A percentile compares a stretch with the other conserved stretches of the same genome.
phyloP scores from a whole-genome alignment of 2,888 invertebrate genomes.

The Lochmaea capreae region DNA sequence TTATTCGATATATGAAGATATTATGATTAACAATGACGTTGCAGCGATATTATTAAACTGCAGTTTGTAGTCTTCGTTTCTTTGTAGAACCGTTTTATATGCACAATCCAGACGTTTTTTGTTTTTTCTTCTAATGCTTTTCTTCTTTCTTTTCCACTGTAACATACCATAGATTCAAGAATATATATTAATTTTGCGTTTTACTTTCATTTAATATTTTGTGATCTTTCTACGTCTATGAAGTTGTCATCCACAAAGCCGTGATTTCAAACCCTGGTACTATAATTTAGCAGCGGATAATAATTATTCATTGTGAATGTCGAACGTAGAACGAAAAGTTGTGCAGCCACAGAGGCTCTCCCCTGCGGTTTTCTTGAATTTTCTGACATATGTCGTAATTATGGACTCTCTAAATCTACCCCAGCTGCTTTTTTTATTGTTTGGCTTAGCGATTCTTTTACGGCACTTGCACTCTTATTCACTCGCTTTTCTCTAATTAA shows the following conservation, averaged over 20 bases:
- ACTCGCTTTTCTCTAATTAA: constrained; percentile 46
- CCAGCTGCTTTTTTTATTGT: constrained; percentile 57
- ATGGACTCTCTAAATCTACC: constrained; percentile 56
- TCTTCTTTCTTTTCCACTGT: no score
- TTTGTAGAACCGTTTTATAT: no score
- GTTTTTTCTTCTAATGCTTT: no score
- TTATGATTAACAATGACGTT: no score
- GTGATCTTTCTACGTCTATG: not conserved
- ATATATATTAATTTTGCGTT: no score
- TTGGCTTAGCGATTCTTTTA: constrained; percentile 48
- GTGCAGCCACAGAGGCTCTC: constrained; percentile 59
- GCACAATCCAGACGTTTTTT: no score
- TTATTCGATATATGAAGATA: no score
- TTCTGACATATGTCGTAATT: constrained; percentile 63
- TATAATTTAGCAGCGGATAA: constrained; percentile 57
- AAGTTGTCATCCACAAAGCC: constrained; percentile 49
- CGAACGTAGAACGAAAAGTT: constrained; percentile 48
- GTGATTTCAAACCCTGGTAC: constrained; percentile 46
- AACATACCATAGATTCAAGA: no score
- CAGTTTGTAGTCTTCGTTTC: no score
- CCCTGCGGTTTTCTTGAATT: constrained; percentile 63
- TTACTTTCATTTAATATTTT: no score
- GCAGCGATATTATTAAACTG: no score
- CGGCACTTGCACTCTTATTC: constrained; percentile 49
- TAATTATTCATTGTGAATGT: constrained; percentile 59